phyloP scores from a whole-genome alignment of 2,797 vertebrate species.

The Lithobates pipiens region DNA sequence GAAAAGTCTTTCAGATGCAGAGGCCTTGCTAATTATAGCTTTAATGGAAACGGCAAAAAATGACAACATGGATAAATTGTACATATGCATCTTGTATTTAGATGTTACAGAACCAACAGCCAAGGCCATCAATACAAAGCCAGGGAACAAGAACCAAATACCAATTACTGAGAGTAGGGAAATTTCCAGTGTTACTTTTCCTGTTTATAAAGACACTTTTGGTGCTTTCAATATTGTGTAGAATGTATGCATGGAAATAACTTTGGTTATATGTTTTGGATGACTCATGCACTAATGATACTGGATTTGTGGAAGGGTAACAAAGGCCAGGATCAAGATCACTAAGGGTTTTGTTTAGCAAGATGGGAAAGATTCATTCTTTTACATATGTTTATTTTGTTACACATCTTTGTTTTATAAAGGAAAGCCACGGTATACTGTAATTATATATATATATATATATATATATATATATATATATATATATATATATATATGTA shows the following conservation, averaged over 20 bases:
- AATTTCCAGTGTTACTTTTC: not conserved
- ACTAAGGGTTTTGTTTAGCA: no score
- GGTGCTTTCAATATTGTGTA: not conserved
- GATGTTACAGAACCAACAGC: conserved; percentile 21
- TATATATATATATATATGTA: no score
- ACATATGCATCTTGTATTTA: conserved; percentile 27
- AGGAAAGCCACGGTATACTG: no score
- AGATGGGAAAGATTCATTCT: no score
- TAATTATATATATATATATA: no score
- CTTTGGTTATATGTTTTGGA: no score
- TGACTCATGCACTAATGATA: no score
- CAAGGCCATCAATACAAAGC: conserved; percentile 28
- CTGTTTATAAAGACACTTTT: not conserved
- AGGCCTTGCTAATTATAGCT: conserved; percentile 43
- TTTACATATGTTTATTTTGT: no score
- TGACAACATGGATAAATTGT: conserved; percentile 36
- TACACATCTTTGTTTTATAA: no score
- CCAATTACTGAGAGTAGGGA: not conserved
- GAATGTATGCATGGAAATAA: not conserved
- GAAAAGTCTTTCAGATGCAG: conserved; percentile 34
- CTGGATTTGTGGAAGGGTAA: no score
- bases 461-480: no score
- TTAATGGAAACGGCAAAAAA: conserved; percentile 35
- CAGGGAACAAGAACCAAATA: not conserved
- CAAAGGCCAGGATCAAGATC: no score